A percentile compares a stretch with the other conserved stretches of the same genome.
Conservation (phyloP, 2,888 invertebrate species). For the Dasysyrphus tricinctus region DNA sequence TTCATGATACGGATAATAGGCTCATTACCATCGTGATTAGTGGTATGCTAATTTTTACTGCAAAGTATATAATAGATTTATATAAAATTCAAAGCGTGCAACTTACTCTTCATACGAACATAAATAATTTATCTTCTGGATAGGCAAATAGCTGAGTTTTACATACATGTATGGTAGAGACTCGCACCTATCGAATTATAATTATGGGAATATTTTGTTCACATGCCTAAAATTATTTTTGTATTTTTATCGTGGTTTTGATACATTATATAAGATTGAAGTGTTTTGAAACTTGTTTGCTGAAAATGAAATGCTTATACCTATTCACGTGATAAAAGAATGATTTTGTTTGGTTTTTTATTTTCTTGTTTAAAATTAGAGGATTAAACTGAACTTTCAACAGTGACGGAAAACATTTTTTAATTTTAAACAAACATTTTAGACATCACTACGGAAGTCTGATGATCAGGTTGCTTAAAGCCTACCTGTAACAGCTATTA, state of each 20-base stretch:
- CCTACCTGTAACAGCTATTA: too few species aligned
- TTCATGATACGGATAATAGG: constrained; percentile 65
- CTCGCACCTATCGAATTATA: not conserved
- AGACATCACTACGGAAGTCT: too few species aligned
- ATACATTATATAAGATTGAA: not conserved
- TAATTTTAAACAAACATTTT: too few species aligned
- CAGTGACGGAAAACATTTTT: too few species aligned
- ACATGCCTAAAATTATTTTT: constrained; percentile 5
- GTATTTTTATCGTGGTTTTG: constrained; percentile 6
- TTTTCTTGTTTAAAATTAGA: too few species aligned
- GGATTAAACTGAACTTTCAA: too few species aligned
- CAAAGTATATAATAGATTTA: constrained; percentile 24
- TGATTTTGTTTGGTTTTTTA: too few species aligned
- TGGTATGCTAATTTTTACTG: constrained; percentile 58
- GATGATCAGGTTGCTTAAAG: too few species aligned
- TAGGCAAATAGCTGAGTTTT: not conserved
- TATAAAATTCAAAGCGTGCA: constrained; percentile 15
- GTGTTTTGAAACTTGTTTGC: constrained; percentile 12
- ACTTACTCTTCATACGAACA: not conserved
- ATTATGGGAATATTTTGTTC: not conserved
- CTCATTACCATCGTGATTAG: constrained; percentile 61
- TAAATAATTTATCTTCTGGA: constrained; percentile 5
- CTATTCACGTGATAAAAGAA: too few species aligned
- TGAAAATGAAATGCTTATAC: too few species aligned
- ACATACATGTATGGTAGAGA: not conserved